Percentiles rank a stretch among this genome's conserved stretches.
phyloP scores from a whole-genome alignment of 1,140 invertebrate species.

The Tribolium castaneum region DNA sequence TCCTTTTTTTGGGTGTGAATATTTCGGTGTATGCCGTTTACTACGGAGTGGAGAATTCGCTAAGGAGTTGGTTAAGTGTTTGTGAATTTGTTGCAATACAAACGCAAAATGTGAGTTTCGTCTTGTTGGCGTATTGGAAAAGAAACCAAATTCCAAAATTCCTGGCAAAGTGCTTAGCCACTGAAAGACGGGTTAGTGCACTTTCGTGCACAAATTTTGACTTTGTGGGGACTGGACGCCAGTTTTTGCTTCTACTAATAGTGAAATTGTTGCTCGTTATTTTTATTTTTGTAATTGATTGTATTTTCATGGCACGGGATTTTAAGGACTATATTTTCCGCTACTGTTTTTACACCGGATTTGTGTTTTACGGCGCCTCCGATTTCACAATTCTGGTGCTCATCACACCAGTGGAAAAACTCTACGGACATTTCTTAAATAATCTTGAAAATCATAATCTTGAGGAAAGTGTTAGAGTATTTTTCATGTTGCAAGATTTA shows the following conservation, averaged over 20 bases:
- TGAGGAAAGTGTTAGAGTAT: neutral
- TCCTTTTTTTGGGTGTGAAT: neutral
- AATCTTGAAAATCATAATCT: neutral
- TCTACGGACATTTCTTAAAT: neutral
- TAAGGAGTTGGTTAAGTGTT: neutral
- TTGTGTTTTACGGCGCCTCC: neutral
- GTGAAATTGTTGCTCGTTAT: neutral
- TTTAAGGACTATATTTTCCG: neutral
- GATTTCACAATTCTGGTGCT: neutral
- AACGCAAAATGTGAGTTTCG: neutral
- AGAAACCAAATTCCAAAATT: neutral
- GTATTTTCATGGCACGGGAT: neutral
- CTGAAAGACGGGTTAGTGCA: neutral
- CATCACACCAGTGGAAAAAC: neutral
- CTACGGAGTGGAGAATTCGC: neutral
- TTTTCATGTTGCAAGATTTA: neutral
- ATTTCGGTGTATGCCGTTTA: neutral
- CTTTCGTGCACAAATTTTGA: neutral
- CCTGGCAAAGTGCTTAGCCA: neutral
- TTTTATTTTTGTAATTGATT: neutral
- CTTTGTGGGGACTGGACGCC: neutral
- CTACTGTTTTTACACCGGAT: neutral
- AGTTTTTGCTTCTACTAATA: neutral
- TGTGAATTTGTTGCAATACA: neutral
- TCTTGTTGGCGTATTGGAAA: neutral